These are phyloP conservation scores for Netelia fuscicornis DNA, from an alignment of 2,888 invertebrate genomes.

Conservation along the genomic window DNA sequence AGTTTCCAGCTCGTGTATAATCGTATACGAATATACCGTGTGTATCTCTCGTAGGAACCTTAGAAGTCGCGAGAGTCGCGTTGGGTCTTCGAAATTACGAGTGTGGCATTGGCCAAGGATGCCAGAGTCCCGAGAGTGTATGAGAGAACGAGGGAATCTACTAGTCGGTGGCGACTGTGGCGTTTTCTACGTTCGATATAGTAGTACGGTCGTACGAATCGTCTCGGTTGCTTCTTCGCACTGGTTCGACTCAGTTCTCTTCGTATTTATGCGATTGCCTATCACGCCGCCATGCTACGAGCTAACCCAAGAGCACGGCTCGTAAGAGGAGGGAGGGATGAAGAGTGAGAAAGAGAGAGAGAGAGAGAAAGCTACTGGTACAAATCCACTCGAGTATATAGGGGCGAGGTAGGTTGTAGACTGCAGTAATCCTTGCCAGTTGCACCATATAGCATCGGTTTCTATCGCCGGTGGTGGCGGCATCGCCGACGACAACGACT, in stretches of 20 bases:
- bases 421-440: slow-evolving; percentile 60
- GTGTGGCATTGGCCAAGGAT: slow-evolving; percentile 36
- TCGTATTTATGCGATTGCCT: slow-evolving; percentile 65
- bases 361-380: slow-evolving; percentile 27
- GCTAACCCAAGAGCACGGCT: slow-evolving; percentile 23
- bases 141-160: not conserved
- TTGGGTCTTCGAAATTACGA: slow-evolving; percentile 58
- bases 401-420: slow-evolving; percentile 59
- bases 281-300: slow-evolving; percentile 41
- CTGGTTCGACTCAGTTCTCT: slow-evolving; percentile 41
- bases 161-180: slow-evolving; percentile 11
- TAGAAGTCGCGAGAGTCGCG: slow-evolving; percentile 1
- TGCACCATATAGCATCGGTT: slow-evolving; percentile 53
- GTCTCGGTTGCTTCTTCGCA: slow-evolving; percentile 51
- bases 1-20: not conserved
- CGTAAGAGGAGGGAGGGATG: slow-evolving; percentile 2
- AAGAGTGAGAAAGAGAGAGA: slow-evolving; percentile 8
- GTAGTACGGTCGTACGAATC: slow-evolving; percentile 11
- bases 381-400: slow-evolving; percentile 48
- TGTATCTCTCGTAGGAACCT: slow-evolving; percentile 36
- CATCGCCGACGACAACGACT: slow-evolving; percentile 42
- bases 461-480: slow-evolving; percentile 54
- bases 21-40: not conserved
- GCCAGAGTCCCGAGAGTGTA: not conserved
- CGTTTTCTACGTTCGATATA: slow-evolving; percentile 31